Evolutionary conservation across 2,797 vertebrate species (phyloP).

Genomic region (Loriculus beryllinus): DNA sequence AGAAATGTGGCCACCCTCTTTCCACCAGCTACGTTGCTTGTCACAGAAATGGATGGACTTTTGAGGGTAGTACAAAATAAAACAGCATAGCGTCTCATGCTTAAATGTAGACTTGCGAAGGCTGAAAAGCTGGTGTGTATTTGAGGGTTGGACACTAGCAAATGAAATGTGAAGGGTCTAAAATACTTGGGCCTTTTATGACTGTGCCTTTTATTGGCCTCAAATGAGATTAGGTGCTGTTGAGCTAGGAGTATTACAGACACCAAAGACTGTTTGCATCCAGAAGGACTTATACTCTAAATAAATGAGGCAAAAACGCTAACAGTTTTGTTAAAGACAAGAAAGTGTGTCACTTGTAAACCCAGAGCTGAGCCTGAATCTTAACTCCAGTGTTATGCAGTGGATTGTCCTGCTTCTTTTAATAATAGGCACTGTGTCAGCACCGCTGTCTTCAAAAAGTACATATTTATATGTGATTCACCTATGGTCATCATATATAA

Average conservation of each 20-base stretch:
- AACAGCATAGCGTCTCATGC: fast-evolving
- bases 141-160: not conserved
- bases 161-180: not conserved
- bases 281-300: not conserved
- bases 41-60: not conserved
- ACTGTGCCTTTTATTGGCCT: not conserved
- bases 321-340: not conserved
- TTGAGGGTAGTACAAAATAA: not conserved
- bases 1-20: not conserved
- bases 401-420: not conserved
- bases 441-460: not conserved
- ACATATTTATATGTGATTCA: not conserved
- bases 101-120: not conserved
- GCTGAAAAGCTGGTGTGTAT: fast-evolving
- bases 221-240: not conserved
- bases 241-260: not conserved
- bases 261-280: not conserved
- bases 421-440: not conserved
- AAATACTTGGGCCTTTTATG: not conserved
- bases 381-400: not conserved
- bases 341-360: not conserved
- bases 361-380: not conserved
- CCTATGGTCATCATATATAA: not conserved
- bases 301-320: slow-evolving; percentile 16
- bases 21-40: not conserved